Evolutionary conservation across 2,797 vertebrate genomes (phyloP), one percentile per base, ranked within the genome.

Genomic region (Triplophysa bombifrons): DNA sequence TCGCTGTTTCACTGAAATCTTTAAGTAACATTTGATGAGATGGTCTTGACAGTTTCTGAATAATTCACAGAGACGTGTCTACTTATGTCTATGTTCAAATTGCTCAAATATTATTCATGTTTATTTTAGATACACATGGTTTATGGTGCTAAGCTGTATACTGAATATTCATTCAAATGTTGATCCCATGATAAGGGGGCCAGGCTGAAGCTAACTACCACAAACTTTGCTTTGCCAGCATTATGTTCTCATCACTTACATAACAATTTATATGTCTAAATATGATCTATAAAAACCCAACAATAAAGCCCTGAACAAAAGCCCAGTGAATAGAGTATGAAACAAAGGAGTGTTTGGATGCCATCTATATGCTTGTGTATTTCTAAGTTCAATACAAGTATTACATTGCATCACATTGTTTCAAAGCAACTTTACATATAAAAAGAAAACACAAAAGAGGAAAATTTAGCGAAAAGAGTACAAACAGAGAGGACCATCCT

Each of bases 1-100:
- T 72, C 69, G 60, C 77, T 72, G 20, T 71, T 78, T 63, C 60
- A 25, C 67, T 71, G 19, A 27, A 55, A 55, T 41, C 25, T 20
- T 9, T 30, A 10, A 19, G 30, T 3, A 19, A 22, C 20, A 22
- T 19, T 9, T 0, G 11, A 56, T 56, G n/a, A 22, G 14, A 19
- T 27, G 12, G 11, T 46, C 46, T 46, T n/a, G 17, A 65, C 19
- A 41, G n/a, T 13, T 3, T 20, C n/a, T 55, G 2, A 55, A 55
- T n/a, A n/a, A 55, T 55, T n/a, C n/a, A 55, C n/a, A 10, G 19
- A 8, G 19, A 55, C 3, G 5, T 25, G 10, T 0, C 1, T 27
- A 7, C 1, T 25, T 13, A 13, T 7, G 6, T 16, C 56, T 13
- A 13, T 53, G 5, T 27, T 14, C 7, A 22, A 22, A 20, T 56